Evolutionary conservation across 2,797 vertebrate genomes (phyloP).

Genomic region (Percopsis omiscomaycus): DNA sequence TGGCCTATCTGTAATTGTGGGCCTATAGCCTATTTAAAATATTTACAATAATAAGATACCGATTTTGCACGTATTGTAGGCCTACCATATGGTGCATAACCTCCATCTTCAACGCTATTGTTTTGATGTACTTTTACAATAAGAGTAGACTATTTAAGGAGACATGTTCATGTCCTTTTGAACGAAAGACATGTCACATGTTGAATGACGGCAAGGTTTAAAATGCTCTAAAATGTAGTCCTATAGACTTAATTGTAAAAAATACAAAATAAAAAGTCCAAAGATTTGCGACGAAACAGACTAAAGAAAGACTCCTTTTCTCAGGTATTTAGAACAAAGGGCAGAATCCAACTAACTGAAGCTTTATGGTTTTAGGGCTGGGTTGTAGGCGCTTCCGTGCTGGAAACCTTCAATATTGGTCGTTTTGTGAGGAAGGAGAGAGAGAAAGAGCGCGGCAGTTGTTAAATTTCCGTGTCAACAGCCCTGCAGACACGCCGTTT

Average conservation of each 20-base stretch:
- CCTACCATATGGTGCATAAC: too few relatives aligned
- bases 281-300: not conserved
- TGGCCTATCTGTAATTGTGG: too few relatives aligned
- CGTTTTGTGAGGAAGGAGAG: conserved; percentile 59
- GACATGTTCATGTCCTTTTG: too few relatives aligned
- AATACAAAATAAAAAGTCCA: not conserved
- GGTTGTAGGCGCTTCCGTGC: conserved; percentile 49
- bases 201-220: too few relatives aligned
- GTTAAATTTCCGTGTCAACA: conserved; percentile 66
- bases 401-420: conserved; percentile 41
- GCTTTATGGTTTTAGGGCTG: conserved; percentile 58
- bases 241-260: not conserved
- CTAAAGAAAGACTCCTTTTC: conserved; percentile 10
- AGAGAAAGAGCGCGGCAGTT: conserved; percentile 46
- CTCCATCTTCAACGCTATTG: too few relatives aligned
- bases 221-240: not conserved
- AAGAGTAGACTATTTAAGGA: too few relatives aligned
- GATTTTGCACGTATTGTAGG: too few relatives aligned
- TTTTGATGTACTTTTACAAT: too few relatives aligned
- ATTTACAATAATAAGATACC: too few relatives aligned
- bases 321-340: conserved; percentile 62
- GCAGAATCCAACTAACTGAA: conserved; percentile 14
- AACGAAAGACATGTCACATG: too few relatives aligned
- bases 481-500: conserved; percentile 58
- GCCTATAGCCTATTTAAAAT: too few relatives aligned